Base-by-base conservation (phyloP, 2,888 invertebrate genomes). In the Drosophila sordidula region DNA sequence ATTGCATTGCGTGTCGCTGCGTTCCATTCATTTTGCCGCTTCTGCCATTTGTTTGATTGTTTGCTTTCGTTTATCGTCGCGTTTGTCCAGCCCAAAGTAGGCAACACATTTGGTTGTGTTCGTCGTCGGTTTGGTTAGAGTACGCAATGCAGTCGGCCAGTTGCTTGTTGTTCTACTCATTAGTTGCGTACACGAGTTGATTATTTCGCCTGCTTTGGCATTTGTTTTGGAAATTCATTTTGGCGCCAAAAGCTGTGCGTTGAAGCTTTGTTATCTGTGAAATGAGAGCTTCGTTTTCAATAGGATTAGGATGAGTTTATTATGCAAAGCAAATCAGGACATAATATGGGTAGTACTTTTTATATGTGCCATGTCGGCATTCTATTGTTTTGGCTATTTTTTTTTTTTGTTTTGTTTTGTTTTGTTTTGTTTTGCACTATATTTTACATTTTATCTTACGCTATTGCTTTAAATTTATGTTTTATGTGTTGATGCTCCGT, bases 1-100 rank as follows among this genome's bases (percentile, higher is more conserved):
- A 87, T 85, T 87, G 85, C 78, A 88, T 64, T 80, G 76, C 77
- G 77, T 79, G 71, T 77, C 59, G 57, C 62, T 64, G 61, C 57
- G 47, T 49, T 47, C 41, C 69, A 65, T 80, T 64, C 74, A 58
- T 36, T 62, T 82, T 14, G 32, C 34, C 12, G 9, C 50, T 49
- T 25, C 59, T 25, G 11, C 16, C 26, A 57, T 70, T 71, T 74
- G 69, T 78, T 64, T 70, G 67, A 61, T 50, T 87, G 73, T 75
- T 80, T 73, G 80, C 55, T 50, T 64, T 65, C 39, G 77, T 52
- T 56, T 45, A 50, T 39, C 29, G 61, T 50, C 70, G 69, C 54
- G 59, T 44, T 47, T 11, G 16, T 22, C 18, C 39, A n/a, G 26
- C 11, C 25, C 36, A 50, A 66, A 65, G 38, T 66, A 66, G 65